These are phyloP conservation scores for Trogon melanurus DNA, from an alignment of 2,113 vertebrate genomes.

Conservation along the genomic window DNA sequence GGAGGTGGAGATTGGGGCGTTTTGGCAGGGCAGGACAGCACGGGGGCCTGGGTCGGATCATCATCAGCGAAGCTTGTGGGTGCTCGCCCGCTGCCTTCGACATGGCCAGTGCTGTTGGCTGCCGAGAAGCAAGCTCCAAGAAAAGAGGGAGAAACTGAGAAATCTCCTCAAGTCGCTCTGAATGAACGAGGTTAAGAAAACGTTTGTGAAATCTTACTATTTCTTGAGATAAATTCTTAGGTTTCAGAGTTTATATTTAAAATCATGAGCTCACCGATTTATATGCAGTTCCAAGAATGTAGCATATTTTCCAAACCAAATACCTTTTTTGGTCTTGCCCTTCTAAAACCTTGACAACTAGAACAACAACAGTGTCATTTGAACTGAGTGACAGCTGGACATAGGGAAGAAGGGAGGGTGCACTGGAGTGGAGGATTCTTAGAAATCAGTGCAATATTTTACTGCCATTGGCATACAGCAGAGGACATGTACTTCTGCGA, in stretches of 20 bases:
- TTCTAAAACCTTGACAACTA: slow-evolving; percentile 24
- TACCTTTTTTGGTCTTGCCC: slow-evolving; percentile 66
- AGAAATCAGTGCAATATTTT: slow-evolving; percentile 20
- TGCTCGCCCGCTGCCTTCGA: not conserved
- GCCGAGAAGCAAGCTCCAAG: not conserved
- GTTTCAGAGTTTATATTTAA: slow-evolving; percentile 49
- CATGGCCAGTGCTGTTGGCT: not conserved
- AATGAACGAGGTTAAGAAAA: slow-evolving; percentile 7
- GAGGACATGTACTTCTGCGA: not conserved
- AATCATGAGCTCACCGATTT: slow-evolving; percentile 45
- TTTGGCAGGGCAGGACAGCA: not conserved
- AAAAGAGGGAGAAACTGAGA: not conserved
- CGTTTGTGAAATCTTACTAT: not conserved
- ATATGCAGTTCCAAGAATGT: slow-evolving; percentile 55
- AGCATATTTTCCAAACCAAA: slow-evolving; percentile 35
- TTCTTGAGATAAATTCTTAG: slow-evolving; percentile 17
- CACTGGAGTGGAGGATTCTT: not conserved
- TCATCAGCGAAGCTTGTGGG: too few species aligned
- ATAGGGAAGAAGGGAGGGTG: not conserved
- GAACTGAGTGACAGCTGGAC: slow-evolving; percentile 43
- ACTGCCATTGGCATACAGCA: not conserved
- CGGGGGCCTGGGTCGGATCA: not conserved
- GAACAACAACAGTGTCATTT: slow-evolving; percentile 30
- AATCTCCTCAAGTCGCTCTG: not conserved
- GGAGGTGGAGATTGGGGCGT: not conserved